Evolutionary conservation across 2,888 invertebrate genomes (phyloP).

Genomic region (Drosophila antonietae): DNA sequence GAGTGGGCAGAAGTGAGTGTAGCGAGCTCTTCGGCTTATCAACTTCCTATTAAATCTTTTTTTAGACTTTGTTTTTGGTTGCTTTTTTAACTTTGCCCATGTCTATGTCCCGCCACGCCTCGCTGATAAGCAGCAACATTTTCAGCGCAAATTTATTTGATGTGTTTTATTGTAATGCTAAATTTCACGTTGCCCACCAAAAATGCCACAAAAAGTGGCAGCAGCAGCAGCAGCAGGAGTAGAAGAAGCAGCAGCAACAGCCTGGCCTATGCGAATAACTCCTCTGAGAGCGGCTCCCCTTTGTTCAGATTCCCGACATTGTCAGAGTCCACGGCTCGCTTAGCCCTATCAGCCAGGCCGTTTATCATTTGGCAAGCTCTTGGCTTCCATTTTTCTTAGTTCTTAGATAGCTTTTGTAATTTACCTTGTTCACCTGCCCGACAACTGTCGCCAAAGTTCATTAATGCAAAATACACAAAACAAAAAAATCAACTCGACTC

Average conservation of each 20-base stretch:
- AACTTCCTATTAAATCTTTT: conserved; percentile 75
- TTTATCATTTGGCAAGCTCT: conserved; percentile 64
- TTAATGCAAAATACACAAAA: conserved; percentile 49
- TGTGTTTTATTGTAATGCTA: conserved; percentile 77
- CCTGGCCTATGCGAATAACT: background rate
- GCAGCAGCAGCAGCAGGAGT: background rate
- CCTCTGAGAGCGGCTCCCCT: background rate
- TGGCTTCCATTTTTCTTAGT: conserved; percentile 29
- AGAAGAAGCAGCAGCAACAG: background rate
- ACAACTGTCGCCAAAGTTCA: conserved; percentile 60
- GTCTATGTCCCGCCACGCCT: conserved; percentile 52
- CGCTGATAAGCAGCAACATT: conserved; percentile 70
- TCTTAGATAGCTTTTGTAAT: conserved; percentile 23
- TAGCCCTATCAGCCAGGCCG: conserved; percentile 67
- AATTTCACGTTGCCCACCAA: conserved; percentile 68
- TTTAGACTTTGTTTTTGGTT: background rate
- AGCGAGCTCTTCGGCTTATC: conserved; percentile 57
- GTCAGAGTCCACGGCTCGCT: conserved; percentile 51
- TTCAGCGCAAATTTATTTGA: conserved; percentile 76
- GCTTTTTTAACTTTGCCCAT: conserved; percentile 37
- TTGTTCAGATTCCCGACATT: conserved; percentile 9
- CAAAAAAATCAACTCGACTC: conserved; percentile 1
- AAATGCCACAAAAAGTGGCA: conserved; percentile 42
- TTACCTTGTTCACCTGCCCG: conserved; percentile 20
- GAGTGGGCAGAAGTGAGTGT: conserved; percentile 1